These are phyloP conservation scores for Tuberolachnus salignus DNA, from an alignment of 2,888 invertebrate genomes.

Conservation along the genomic window DNA sequence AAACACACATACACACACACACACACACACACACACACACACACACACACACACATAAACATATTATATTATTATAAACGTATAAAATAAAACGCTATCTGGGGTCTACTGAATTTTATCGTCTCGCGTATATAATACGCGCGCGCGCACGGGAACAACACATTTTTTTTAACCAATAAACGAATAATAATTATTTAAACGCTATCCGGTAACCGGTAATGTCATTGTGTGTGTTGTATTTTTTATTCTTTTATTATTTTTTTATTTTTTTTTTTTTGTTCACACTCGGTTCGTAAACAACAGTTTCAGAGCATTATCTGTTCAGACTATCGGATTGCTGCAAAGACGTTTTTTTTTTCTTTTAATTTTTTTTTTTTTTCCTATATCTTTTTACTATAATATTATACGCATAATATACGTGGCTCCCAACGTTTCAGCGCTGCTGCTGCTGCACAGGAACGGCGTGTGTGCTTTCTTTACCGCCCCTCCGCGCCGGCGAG, in stretches of 20 bases:
- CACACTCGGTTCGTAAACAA: conserved; percentile 41
- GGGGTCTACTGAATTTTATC: conserved; percentile 39
- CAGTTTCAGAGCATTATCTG: conserved; percentile 52
- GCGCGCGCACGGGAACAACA: conserved; percentile 16
- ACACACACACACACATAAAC: not conserved
- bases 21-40: not conserved
- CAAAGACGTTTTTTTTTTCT: conserved; percentile 16
- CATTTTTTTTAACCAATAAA: conserved; percentile 44
- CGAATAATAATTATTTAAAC: conserved; percentile 48
- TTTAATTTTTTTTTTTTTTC: not conserved
- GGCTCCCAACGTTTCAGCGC: conserved; percentile 27
- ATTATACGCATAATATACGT: conserved; percentile 24
- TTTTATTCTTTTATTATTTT: too few species aligned
- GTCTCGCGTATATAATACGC: not conserved
- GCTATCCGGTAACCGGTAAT: conserved; percentile 48
- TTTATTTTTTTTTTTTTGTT: too few species aligned
- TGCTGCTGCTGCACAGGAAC: conserved; percentile 9
- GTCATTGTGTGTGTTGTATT: conserved; percentile 28
- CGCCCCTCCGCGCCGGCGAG: conserved; percentile 12
- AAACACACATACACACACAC: not conserved
- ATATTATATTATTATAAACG: not conserved
- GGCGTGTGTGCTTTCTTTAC: conserved; percentile 35
- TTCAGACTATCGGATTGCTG: conserved; percentile 54
- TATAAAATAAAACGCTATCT: conserved; percentile 5
- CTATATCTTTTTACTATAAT: conserved; percentile 19